Evolutionary conservation across 2,797 vertebrate genomes (phyloP).

Genomic region (Rhyacichthys aspro): DNA sequence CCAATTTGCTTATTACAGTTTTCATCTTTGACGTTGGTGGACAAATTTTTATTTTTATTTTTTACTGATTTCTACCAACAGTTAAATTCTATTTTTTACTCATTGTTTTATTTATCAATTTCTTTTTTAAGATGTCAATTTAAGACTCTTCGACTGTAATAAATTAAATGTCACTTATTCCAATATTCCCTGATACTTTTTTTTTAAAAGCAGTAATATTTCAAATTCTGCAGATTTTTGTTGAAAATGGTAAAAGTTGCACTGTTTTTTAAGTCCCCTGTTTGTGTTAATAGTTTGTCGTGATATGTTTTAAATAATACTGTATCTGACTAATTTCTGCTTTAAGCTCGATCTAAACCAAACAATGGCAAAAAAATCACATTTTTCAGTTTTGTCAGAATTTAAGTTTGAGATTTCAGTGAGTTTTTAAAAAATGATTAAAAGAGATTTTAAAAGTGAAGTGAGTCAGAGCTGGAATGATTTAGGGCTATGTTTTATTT

Average conservation of each 20-base stretch:
- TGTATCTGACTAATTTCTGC: not conserved
- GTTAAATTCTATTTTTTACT: no score
- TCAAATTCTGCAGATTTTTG: no score
- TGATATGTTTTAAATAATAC: not conserved
- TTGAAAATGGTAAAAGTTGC: not conserved
- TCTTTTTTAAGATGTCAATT: no score
- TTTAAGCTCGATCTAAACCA: conserved; percentile 6
- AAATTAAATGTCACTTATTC: no score
- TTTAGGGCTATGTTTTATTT: not conserved
- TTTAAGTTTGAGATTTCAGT: not conserved
- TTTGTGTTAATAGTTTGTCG: not conserved
- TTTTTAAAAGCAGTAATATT: no score
- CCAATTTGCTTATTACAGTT: no score
- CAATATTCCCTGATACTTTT: no score
- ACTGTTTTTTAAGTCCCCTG: not conserved
- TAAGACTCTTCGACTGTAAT: no score
- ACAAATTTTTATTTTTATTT: no score
- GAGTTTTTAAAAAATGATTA: not conserved
- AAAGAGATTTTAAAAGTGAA: not conserved
- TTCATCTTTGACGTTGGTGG: no score
- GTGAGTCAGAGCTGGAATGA: not conserved
- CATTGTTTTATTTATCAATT: no score
- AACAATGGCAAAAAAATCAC: not conserved
- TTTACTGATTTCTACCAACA: no score
- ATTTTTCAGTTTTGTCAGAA: conserved; percentile 1